phyloP scores from a whole-genome alignment of 1,140 invertebrate species.

The Condylostylus longicornis region DNA sequence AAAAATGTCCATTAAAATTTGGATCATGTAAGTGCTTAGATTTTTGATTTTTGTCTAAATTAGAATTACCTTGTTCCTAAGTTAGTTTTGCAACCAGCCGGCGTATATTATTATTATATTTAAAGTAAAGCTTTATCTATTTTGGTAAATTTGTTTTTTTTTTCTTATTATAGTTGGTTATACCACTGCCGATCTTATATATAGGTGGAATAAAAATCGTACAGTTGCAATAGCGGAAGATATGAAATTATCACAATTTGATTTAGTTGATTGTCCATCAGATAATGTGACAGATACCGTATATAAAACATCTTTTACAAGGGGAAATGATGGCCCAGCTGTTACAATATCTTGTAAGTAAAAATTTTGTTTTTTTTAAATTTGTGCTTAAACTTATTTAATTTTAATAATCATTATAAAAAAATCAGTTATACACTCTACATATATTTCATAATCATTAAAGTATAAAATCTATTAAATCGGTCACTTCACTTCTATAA shows the following conservation, averaged over 20 bases:
- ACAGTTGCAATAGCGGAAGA: constrained; percentile 62
- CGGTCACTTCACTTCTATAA: no score
- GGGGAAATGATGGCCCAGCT: no score
- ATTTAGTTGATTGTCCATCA: constrained; percentile 61
- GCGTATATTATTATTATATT: no score
- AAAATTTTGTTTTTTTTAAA: no score
- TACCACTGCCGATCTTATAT: constrained; percentile 63
- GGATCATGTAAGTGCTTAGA: constrained; percentile 61
- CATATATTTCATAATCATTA: no score
- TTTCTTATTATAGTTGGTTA: constrained; percentile 55
- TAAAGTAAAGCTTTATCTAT: no score
- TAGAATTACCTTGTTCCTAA: constrained; percentile 3
- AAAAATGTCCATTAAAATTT: constrained; percentile 69
- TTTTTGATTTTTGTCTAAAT: neutral
- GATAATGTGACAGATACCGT: constrained; percentile 50
- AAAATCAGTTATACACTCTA: no score
- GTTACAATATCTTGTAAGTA: no score
- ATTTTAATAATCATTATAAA: no score
- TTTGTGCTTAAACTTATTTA: no score
- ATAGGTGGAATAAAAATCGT: constrained; percentile 62
- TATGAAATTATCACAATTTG: constrained; percentile 76
- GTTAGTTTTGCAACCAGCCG: neutral
- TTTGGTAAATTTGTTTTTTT: no score
- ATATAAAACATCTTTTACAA: constrained; percentile 22
- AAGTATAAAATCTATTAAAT: no score